Conservation (phyloP, 1,140 invertebrate species). For the Drosophila triauraria region DNA sequence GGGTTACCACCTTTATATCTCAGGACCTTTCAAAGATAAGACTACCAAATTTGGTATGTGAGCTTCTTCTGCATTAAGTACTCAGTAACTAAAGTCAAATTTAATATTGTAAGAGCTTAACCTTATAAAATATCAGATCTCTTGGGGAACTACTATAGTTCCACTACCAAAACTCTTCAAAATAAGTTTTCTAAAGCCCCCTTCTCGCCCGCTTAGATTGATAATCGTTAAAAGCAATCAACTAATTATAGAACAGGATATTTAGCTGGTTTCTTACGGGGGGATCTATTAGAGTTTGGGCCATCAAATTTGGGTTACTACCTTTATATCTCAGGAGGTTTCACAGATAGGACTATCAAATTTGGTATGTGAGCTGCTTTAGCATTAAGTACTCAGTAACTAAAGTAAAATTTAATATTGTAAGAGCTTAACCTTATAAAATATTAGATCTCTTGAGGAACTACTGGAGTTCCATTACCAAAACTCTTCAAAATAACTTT, state of each 20-base stretch:
- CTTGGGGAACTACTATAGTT: no score
- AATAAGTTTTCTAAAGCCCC: no score
- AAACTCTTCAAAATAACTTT: no score
- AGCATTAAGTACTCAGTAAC: not conserved
- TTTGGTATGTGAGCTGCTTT: not conserved
- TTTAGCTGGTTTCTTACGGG: conserved; percentile 1
- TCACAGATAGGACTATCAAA: not conserved
- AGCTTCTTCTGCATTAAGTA: no score
- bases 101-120: not conserved
- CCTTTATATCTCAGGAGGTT: no score
- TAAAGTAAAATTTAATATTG: no score
- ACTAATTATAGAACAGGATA: conserved; percentile 35
- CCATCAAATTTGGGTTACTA: not conserved
- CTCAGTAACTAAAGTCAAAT: not conserved
- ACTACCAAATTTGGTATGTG: not conserved
- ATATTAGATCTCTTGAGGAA: not conserved
- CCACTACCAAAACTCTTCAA: no score
- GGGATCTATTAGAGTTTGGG: not conserved
- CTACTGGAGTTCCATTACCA: no score
- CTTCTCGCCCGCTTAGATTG: no score
- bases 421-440: not conserved
- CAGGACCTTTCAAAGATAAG: no score
- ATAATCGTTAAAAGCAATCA: conserved; percentile 21
- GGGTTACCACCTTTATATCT: no score
- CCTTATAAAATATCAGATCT: not conserved